Base-by-base conservation (phyloP, 2,888 invertebrate genomes). In the Petrolisthes manimaculis region DNA sequence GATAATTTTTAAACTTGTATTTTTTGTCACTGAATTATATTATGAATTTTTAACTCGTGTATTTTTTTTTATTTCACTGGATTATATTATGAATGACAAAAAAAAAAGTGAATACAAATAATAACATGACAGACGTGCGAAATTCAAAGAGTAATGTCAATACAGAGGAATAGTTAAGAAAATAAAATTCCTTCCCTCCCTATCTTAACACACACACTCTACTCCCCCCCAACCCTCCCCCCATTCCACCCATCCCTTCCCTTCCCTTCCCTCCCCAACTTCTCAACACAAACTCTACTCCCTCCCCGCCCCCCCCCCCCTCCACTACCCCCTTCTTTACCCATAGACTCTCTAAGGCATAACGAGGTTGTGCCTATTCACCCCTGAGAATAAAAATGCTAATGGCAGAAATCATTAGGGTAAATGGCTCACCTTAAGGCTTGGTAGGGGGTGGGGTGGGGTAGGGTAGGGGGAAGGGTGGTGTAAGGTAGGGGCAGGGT, bases 361-460 rank as follows among this genome's bases (percentile, higher is more conserved):
- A 86, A 81, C 80, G 71, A 71, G 81, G 21, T 3, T 55, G 69
- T 37, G 80, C 86, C 86, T 86, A 80, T 85, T 86, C 80, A 81
- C 86, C 86, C 86, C 69, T 86, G 18, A 55, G 74, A 86, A 86
- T 86, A 86, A 81, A 86, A 86, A 81, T 86, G 86, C 86, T 81
- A 86, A 86, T 86, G 86, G 81, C 74, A 54, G 8, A 51, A 24
- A 80, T 81, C 81, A 86, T 86, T 86, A 86, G 81, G 61, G 74
- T 81, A 86, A 86, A 74, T 51, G 75, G 75, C n/a, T n/a, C 75
- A 74, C 74, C 86, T 82, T 69, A 53, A 56, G 37, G 74, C 74
- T 56, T 80, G 14, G 37, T 8, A 75, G 75, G 51, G 24, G 51
- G 75, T 51, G 37, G 51, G 37, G 51, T 9, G 51, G 75, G 51